Conservation (phyloP, 2,113 vertebrate genomes). For the Macheiramphus alcinus region DNA sequence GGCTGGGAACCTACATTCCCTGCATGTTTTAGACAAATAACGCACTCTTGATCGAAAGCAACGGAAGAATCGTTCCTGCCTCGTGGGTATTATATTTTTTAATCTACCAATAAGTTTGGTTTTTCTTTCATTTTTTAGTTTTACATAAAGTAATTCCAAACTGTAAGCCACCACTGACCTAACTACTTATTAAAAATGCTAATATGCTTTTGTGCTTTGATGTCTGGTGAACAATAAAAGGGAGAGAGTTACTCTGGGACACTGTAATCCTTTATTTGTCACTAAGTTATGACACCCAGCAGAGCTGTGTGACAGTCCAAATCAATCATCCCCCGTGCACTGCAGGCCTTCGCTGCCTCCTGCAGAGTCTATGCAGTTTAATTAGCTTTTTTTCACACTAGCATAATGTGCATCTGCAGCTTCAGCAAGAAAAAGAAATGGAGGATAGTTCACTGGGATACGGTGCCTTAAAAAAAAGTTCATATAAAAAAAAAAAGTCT, state of each 20-base stretch:
- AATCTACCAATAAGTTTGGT: conserved; percentile 48
- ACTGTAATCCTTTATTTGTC: conserved; percentile 84
- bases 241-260: conserved; percentile 77
- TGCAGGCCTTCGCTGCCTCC: conserved; percentile 74
- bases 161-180: conserved; percentile 76
- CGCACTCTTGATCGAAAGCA: neutral
- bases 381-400: conserved; percentile 80
- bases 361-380: conserved; percentile 76
- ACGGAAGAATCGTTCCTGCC: neutral
- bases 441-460: conserved; percentile 63
- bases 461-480: conserved; percentile 70
- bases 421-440: conserved; percentile 76
- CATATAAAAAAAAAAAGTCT: conserved; percentile 58
- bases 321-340: conserved; percentile 77
- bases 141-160: conserved; percentile 76
- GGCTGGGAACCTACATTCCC: conserved; percentile 13
- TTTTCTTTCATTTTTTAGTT: conserved; percentile 26
- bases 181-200: conserved; percentile 92
- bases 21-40: conserved; percentile 66
- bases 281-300: conserved; percentile 84
- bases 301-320: conserved; percentile 80
- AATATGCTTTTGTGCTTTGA: conserved; percentile 89
- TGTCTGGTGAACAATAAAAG: conserved; percentile 84
- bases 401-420: conserved; percentile 74
- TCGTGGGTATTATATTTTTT: conserved; percentile 51